Percentiles rank a stretch among this genome's conserved stretches.
phyloP scores from a whole-genome alignment of 2,113 vertebrate genomes.

The Asarcornis scutulata region DNA sequence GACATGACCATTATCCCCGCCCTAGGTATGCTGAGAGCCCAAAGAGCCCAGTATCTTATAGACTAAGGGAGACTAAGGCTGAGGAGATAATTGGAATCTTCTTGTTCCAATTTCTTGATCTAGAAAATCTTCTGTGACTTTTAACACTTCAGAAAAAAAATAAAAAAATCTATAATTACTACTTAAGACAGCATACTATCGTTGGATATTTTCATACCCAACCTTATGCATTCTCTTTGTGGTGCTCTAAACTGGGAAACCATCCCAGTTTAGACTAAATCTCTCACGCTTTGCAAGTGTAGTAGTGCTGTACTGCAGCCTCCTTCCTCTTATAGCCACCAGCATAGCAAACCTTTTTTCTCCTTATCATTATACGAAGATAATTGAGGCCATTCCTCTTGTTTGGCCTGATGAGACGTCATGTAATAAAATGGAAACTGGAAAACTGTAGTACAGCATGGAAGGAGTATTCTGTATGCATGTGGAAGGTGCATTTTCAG shows the following conservation, averaged over 20 bases:
- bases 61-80: neutral
- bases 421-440: neutral
- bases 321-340: neutral
- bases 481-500: neutral
- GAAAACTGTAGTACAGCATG: neutral
- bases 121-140: neutral
- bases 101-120: neutral
- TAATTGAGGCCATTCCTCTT: conserved; percentile 14
- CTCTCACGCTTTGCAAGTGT: neutral
- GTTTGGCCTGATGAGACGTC: neutral
- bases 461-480: neutral
- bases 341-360: neutral
- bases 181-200: neutral
- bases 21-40: neutral
- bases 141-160: neutral
- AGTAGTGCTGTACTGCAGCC: neutral
- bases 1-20: too few species aligned
- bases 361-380: neutral
- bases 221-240: neutral
- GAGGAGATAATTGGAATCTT: neutral
- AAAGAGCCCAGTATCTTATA: neutral
- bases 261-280: neutral
- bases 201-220: neutral
- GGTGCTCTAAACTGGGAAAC: neutral
- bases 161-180: neutral